Base-by-base conservation (phyloP, 1,140 invertebrate species). In the Ctenoplectra terminalis region DNA sequence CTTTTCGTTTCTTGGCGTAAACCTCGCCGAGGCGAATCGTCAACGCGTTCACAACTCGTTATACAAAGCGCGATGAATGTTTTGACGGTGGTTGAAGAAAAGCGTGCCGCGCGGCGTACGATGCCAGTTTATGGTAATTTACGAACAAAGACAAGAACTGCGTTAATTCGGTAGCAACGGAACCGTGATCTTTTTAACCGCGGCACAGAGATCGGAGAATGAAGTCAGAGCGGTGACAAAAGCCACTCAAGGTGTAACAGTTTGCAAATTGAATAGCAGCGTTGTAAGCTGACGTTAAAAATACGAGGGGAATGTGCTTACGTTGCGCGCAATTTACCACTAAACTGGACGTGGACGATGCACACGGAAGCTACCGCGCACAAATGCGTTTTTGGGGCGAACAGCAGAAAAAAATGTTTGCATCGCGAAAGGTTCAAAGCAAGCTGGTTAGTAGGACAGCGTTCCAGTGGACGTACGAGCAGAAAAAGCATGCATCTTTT, bases 1-100 rank as follows among this genome's bases (percentile, higher is more conserved):
- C 23, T 37, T 52, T 63, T 67, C 50, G 43, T 82, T 76, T 52
- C 52, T n/a, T 29, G 29, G n/a, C 40, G 63, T 61, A 74, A 81
- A 52, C 75, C n/a, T 52, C 40, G 13, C 6, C 9, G 54, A n/a
- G 40, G 26, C 29, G n/a, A n/a, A n/a, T n/a, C n/a, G n/a, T n/a
- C n/a, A n/a, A n/a, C n/a, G n/a, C n/a, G n/a, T n/a, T n/a, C n/a
- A n/a, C n/a, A n/a, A n/a, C n/a, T n/a, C n/a, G n/a, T n/a, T n/a
- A n/a, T n/a, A n/a, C n/a, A n/a, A n/a, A n/a, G 46, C 46, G 20
- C 60, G 60, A 0, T 11, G 9, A 37, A 61, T 37, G 23, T n/a
- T 6, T 20, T n/a, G 17, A 1, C 0, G 8, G 29, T 15, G 17
- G 17, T 60, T 60, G 23, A 23, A 34, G 23, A 23, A 34, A 61